Base-by-base conservation (phyloP, 2,888 invertebrate species). In the Bellardia pandia region DNA sequence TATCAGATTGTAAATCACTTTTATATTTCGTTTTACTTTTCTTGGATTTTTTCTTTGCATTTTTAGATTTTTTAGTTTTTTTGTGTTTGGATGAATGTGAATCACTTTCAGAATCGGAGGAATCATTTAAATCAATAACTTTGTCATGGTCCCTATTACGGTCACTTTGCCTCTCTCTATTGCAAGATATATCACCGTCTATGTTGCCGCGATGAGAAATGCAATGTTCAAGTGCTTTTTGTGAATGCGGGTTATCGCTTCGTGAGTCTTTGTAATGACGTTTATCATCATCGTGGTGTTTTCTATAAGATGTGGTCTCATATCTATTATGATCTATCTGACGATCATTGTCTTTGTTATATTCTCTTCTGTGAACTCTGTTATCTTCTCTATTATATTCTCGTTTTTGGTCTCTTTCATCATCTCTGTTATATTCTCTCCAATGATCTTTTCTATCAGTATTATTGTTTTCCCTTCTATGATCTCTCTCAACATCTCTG, bases 11-110 rank as follows among this genome's bases (percentile, higher is more conserved):
- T 23, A 23, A 56, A 40, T 90, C 88, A 16, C 6, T 40, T 51
- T 85, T 86, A 4, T 89, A 84, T 58, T 88, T 90, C 0, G 90
- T 89, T 89, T 90, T 92, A 37, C 64, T 64, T 72, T 84, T 89
- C 64, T 91, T 91, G 0, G 90, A 90, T 79, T 90, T 92, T 79
- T 90, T 91, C 62, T 90, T 90, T 5, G 89, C 89, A 86, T 91
- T 53, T 77, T 80, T 90, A 4, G 64, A 60, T 86, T 90, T 92
- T 40, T 89, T 89, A 13, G 86, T 89, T 72, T 90, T 90, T 66
- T 90, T 91, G 30, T 91, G 90, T 71, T 90, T 90, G 30, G 90
- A 69, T 11, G 42, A 90, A 4, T 90, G 90, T 23, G 90, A 89
- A 78, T 91, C 90, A 66, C 89, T 90, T 83, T 91, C 91, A 3